Evolutionary conservation across 2,113 vertebrate species (phyloP).

Genomic region (Proterorhinus semilunaris): DNA sequence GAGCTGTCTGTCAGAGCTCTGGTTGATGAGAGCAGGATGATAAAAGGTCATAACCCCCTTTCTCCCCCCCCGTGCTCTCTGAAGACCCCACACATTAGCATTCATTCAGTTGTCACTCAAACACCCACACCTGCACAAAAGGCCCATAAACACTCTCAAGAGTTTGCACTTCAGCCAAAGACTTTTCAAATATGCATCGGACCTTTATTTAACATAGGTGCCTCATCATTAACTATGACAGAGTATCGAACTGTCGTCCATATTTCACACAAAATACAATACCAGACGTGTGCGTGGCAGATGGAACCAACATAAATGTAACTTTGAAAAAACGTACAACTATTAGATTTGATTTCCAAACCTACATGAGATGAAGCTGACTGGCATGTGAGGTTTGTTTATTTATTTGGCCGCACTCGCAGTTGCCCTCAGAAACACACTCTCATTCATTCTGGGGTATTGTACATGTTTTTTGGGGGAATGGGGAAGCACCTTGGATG

Average conservation of each 20-base stretch:
- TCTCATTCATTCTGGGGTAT: no score
- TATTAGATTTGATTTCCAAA: no score
- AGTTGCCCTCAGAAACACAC: no score
- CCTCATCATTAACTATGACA: neutral
- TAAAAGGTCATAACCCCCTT: slow-evolving; percentile 70
- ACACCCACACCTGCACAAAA: slow-evolving; percentile 54
- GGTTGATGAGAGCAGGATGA: slow-evolving; percentile 55
- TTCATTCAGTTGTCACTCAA: slow-evolving; percentile 66
- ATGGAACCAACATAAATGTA: no score
- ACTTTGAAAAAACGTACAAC: no score
- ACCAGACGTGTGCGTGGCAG: no score
- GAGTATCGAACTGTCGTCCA: neutral
- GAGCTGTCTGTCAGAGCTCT: slow-evolving; percentile 62
- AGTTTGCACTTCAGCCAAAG: slow-evolving; percentile 3
- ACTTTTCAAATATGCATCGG: neutral
- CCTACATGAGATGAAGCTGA: no score
- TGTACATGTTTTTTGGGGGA: no score
- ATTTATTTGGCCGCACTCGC: no score
- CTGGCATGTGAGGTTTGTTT: no score
- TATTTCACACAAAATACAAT: no score
- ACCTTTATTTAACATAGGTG: neutral
- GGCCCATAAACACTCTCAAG: slow-evolving; percentile 24
- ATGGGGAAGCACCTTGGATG: no score
- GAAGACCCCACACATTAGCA: slow-evolving; percentile 62
- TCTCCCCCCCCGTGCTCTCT: slow-evolving; percentile 41